Conservation (phyloP, 2,797 vertebrate genomes). For the Pseudochaenichthys georgianus region DNA sequence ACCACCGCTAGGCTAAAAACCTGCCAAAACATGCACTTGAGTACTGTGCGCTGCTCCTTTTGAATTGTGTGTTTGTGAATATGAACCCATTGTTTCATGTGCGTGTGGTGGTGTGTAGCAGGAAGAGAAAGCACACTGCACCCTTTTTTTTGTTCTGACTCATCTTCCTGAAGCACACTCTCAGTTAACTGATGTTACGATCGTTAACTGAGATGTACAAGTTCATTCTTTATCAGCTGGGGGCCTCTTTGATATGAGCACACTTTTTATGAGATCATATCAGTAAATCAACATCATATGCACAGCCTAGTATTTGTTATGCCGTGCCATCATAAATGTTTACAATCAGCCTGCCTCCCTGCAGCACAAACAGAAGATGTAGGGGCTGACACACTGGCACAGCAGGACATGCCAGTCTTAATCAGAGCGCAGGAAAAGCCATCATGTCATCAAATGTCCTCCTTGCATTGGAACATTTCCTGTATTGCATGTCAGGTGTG, state of each 20-base stretch:
- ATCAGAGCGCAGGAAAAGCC: too few species aligned
- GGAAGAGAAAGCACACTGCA: conserved; percentile 43
- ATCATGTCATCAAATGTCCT: too few species aligned
- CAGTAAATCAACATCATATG: conserved; percentile 22
- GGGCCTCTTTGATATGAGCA: not conserved
- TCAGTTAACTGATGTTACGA: not conserved
- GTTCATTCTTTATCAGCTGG: not conserved
- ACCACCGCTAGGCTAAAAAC: too few species aligned
- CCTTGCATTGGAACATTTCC: too few species aligned
- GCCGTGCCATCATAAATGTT: conserved; percentile 21
- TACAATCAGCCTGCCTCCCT: conserved; percentile 10
- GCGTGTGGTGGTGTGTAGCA: conserved; percentile 1
- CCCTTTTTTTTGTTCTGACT: conserved; percentile 31
- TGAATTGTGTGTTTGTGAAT: conserved; percentile 2
- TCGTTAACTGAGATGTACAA: not conserved
- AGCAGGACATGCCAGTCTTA: too few species aligned
- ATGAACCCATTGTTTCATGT: conserved; percentile 8
- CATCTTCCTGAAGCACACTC: conserved; percentile 28
- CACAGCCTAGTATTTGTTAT: not conserved
- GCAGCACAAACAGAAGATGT: conserved; percentile 6
- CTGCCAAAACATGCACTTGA: not conserved
- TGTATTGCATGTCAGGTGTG: too few species aligned
- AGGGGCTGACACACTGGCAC: not conserved
- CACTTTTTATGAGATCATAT: conserved; percentile 17
- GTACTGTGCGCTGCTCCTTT: not conserved